phyloP scores from a whole-genome alignment of 2,113 vertebrate genomes.

The Dicaeum eximium region DNA sequence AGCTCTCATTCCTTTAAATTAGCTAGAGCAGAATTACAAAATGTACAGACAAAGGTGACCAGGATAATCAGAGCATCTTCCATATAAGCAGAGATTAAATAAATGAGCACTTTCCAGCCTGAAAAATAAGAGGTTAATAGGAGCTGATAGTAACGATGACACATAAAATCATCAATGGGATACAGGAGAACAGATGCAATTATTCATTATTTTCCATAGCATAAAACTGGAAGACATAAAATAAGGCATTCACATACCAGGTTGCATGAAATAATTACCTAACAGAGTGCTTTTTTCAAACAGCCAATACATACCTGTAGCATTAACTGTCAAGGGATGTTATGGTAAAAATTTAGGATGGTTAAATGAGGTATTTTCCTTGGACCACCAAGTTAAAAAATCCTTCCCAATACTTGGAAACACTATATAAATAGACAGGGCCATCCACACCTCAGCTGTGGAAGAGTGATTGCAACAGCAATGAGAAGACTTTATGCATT shows the following conservation, averaged over 20 bases:
- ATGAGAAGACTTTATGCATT: accelerated
- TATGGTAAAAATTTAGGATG: background rate
- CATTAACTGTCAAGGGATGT: background rate
- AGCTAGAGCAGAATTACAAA: background rate
- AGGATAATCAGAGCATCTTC: background rate
- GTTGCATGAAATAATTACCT: background rate
- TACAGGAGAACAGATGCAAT: background rate
- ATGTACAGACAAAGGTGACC: background rate
- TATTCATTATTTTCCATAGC: background rate
- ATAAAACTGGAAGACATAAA: background rate
- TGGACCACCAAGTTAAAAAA: background rate
- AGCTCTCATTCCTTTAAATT: background rate
- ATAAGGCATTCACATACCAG: background rate
- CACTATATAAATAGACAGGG: background rate
- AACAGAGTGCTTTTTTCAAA: background rate
- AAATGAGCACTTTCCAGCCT: background rate
- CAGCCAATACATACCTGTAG: background rate
- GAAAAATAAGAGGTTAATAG: background rate
- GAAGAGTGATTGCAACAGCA: background rate
- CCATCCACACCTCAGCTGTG: background rate
- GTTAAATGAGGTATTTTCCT: background rate
- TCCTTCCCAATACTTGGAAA: background rate
- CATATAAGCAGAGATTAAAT: background rate
- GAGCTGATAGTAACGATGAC: background rate
- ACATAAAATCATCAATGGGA: background rate